Base-by-base conservation (phyloP, 1,140 invertebrate genomes). In the Platyscapa corneri region DNA sequence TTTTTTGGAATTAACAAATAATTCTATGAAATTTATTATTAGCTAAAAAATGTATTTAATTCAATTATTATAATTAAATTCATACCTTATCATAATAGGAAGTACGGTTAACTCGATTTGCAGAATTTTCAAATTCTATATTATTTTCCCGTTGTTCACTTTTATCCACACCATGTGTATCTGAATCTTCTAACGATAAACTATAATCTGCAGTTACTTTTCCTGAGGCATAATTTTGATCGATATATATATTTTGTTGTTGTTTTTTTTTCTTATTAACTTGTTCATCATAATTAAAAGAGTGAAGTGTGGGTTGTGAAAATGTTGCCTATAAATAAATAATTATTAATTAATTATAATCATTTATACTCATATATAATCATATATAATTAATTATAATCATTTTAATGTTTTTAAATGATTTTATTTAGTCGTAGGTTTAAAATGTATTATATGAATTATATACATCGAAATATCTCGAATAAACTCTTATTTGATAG, bases 211-310 rank as follows among this genome's bases (percentile, higher is more conserved):
- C 89, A 10, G 90, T 91, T 0, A 90, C 90, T 70, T 88, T 86
- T 14, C 89, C 89, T 0, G 89, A 88, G 7, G 86, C 90, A 49
- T 91, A 92, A 75, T 90, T 88, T 81, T 89, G 90, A 23, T 88
- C 89, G 49, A 89, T 79, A 32, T 91, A 86, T 65, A 91, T 84
- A 74, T 90, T 86, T 78, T 90, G 89, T 27, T 85, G 88, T 60
- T 88, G 86, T 83, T 88, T 86, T 64, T 88, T 84, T 70, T 88
- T 87, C 83, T 91, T 90, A 64, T 91, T 92, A 42, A 89, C 89
- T 72, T 93, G 93, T 84, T 94, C 94, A 75, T 94, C 93, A 84
- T 94, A 94, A 89, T 94, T 94, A 87, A 94, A 94, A 0, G 93
- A 93, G 72, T 94, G 93, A 89, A 92, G 93, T 83, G 94, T 93